Conservation (phyloP, 2,113 vertebrate species). For the Nothobranchius kuhntae region DNA sequence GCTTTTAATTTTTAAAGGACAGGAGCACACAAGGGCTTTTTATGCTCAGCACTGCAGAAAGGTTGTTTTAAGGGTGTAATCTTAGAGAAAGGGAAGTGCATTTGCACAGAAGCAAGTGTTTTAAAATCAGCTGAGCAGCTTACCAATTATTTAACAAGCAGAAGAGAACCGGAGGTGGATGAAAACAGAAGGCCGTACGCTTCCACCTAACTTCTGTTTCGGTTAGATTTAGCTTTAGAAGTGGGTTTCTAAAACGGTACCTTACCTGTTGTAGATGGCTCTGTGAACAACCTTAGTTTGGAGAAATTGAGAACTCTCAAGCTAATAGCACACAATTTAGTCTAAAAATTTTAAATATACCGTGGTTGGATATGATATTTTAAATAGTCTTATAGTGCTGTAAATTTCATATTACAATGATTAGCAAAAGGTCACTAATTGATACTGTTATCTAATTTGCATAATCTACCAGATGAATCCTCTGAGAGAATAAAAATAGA, state of each 20-base stretch:
- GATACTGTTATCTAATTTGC: no score
- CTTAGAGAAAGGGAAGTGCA: constrained; percentile 44
- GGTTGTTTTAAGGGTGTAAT: constrained; percentile 50
- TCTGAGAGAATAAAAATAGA: no score
- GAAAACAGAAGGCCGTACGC: constrained; percentile 8
- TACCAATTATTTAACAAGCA: constrained; percentile 34
- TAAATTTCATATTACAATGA: no score
- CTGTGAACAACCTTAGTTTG: not conserved
- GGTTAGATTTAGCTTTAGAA: constrained; percentile 31
- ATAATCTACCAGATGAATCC: no score
- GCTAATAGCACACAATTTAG: not conserved
- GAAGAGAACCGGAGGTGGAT: constrained; percentile 33
- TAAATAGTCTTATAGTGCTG: no score
- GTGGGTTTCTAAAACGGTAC: not conserved
- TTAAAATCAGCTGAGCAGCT: constrained; percentile 49
- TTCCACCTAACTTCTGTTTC: constrained; percentile 12
- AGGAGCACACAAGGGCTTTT: constrained; percentile 77
- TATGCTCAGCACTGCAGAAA: constrained; percentile 57
- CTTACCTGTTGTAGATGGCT: not conserved
- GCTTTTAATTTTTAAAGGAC: constrained; percentile 78
- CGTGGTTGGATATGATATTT: no score
- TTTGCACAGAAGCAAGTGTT: constrained; percentile 64
- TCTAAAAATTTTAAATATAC: no score
- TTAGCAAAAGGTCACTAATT: no score
- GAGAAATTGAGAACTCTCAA: not conserved